Conservation (phyloP, 2,797 vertebrate genomes). For the Cirrhinus mrigala region DNA sequence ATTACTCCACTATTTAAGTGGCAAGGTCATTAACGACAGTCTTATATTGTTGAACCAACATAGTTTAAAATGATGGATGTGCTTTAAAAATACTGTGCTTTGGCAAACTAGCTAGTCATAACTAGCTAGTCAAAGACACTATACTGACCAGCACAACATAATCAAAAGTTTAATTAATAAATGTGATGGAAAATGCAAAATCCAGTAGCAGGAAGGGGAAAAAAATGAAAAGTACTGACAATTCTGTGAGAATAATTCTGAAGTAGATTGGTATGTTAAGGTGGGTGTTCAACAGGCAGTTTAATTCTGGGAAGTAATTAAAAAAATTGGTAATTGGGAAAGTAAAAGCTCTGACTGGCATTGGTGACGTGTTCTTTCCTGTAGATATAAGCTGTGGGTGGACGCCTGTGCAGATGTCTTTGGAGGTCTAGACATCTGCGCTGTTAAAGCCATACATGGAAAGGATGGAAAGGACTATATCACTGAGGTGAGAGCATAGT, state of each 20-base stretch:
- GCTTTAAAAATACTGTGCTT: background rate
- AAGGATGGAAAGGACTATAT: constrained; percentile 99
- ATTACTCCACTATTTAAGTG: no score
- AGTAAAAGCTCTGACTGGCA: background rate
- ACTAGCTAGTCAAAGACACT: no score
- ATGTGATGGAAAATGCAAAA: no score
- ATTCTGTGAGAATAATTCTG: background rate
- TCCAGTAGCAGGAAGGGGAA: no score
- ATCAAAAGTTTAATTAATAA: no score
- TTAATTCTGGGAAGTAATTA: background rate
- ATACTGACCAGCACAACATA: background rate
- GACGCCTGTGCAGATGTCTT: constrained; percentile 95
- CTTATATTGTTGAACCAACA: no score
- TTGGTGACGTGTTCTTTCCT: background rate
- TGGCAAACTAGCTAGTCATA: background rate
- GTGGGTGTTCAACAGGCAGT: background rate
- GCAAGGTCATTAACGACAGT: no score
- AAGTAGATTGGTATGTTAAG: background rate
- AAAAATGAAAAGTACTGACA: background rate
- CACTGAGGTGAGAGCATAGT: constrained; percentile 87
- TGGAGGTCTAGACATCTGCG: constrained; percentile 96
- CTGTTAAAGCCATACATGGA: constrained; percentile 97
- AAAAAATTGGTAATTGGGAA: no score
- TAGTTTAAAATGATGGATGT: background rate
- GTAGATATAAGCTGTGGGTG: constrained; percentile 94